Percentiles rank a stretch among this genome's conserved stretches.
Conservation (phyloP, 2,113 vertebrate species). For the Barnardius zonarius region DNA sequence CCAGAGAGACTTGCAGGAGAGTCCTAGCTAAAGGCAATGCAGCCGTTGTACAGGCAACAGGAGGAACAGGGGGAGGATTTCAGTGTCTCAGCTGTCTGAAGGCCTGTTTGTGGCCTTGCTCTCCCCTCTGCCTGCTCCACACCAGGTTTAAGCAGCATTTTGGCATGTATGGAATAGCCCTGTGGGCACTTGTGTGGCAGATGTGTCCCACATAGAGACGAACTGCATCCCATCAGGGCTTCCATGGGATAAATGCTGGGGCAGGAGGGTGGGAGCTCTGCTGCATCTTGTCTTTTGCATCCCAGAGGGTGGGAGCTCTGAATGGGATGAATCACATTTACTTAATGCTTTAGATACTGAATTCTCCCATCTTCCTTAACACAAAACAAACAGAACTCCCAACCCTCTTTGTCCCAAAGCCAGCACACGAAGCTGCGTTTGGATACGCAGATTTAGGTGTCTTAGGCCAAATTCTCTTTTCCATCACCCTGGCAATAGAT, state of each 20-base stretch:
- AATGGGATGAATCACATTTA: not conserved
- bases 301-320: not conserved
- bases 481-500: not conserved
- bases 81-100: not conserved
- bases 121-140: not conserved
- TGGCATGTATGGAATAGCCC: not conserved
- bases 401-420: not conserved
- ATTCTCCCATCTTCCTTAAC: not conserved
- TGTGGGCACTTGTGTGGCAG: not conserved
- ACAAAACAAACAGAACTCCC: not conserved
- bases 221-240: not conserved
- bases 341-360: not conserved
- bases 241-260: fast-evolving
- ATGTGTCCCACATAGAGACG: not conserved
- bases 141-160: not conserved
- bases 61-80: not conserved
- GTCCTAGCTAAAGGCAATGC: fast-evolving
- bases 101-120: not conserved
- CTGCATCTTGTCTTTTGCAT: not conserved
- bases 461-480: not conserved
- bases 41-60: not conserved
- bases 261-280: not conserved
- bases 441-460: not conserved
- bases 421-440: fast-evolving
- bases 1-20: not conserved